Evolutionary conservation across 2,888 invertebrate genomes (phyloP), one percentile per base, ranked within the genome.

Genomic region (Piscicola geometra): DNA sequence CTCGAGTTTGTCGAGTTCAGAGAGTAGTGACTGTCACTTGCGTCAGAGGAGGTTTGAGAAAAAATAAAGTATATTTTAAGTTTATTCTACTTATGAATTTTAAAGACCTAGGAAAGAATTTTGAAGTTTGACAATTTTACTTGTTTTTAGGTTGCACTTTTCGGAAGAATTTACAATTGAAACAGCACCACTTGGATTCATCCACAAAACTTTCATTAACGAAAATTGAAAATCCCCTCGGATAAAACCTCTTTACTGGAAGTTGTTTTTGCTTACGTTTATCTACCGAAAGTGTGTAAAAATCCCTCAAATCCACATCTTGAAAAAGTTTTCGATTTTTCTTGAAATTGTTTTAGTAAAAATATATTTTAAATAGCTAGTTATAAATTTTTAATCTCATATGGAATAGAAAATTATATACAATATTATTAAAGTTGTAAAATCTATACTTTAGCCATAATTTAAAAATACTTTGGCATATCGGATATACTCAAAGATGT

Each of bases 161-260:
- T 30, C n/a, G 12, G 21, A 32, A 30, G 30, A 67, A 67, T 33
- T 21, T 5, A 3, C 35, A 28, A 30, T n/a, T n/a, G n/a, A 25
- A 33, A 15, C 73, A 35, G 25, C n/a, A 64, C 35, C 73, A 73
- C 36, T 32, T 73, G 5, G 47, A 33, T 64, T 73, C 73, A 36
- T 73, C 60, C 12, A 73, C 64, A 36, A 73, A 73, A 1, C 73
- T 60, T 64, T 73, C 64, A 52, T 33, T 35, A 18, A 64, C 33
- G n/a, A 21, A 52, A 50, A 71, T 71, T 50, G 71, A 71, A 1
- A 73, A 56, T 32, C 73, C 73, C 64, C 35, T 73, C 12, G 52
- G 67, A 67, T 67, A 67, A 33, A n/a, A 33, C 30, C 67, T 32
- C 30, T 35, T 67, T 30, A 5, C n/a, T 33, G 35, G 67, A 28